phyloP scores from a whole-genome alignment of 92 coral and sea anemone genomes.

The Zoanthus sociatus region DNA sequence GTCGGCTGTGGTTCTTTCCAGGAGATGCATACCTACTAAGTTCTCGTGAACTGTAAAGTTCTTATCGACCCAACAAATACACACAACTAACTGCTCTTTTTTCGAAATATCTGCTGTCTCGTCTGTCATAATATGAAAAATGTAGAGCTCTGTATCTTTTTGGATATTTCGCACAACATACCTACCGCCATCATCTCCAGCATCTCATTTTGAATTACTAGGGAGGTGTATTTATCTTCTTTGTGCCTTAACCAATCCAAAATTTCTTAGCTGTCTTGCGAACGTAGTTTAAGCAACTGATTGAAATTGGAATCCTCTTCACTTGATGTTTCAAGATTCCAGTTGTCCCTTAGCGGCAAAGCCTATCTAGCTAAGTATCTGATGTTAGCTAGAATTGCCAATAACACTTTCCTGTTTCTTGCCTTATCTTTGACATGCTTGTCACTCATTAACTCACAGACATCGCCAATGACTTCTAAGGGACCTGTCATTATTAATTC shows the following conservation, averaged over 20 bases:
- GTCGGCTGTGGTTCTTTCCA: too few relatives aligned
- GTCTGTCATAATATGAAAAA: conserved; percentile 70
- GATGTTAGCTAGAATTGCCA: conserved; percentile 59
- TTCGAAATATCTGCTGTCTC: conserved; percentile 72
- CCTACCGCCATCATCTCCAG: conserved; percentile 48
- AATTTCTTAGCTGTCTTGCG: conserved; percentile 53
- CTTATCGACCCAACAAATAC: conserved; percentile 67
- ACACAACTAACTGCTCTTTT: conserved; percentile 70
- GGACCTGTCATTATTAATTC: too few relatives aligned
- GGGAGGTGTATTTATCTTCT: conserved; percentile 62
- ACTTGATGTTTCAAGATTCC: conserved; percentile 47
- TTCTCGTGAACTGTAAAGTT: conserved; percentile 58
- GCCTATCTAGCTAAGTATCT: conserved; percentile 59
- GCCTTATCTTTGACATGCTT: conserved; percentile 49
- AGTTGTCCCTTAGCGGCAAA: conserved; percentile 59
- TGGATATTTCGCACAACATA: conserved; percentile 53
- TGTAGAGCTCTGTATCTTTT: conserved; percentile 56
- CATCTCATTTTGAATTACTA: conserved; percentile 59
- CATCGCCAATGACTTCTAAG: conserved; percentile 45
- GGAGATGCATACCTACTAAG: conserved; percentile 61
- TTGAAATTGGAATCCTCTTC: conserved; percentile 64
- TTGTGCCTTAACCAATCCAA: conserved; percentile 58
- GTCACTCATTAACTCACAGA: conserved; percentile 22
- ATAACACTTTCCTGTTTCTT: conserved; percentile 55
- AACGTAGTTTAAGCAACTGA: conserved; percentile 49